Percentiles rank a stretch among this genome's conserved stretches.
phyloP scores from a whole-genome alignment of 2,888 invertebrate genomes.

The Eupithecia inturbata region DNA sequence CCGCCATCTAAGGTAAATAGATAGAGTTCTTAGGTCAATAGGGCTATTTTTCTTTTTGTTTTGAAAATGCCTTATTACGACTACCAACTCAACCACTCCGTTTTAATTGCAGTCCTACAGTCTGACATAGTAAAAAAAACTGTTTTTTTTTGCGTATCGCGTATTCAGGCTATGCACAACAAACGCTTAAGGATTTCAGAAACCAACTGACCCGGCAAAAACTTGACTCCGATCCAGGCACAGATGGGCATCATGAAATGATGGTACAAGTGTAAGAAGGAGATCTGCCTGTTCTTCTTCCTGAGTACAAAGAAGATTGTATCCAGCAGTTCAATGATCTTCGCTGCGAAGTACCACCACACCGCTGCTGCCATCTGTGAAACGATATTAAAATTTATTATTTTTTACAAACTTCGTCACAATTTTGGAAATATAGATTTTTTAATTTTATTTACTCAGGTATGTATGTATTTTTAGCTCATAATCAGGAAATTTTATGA shows the following conservation, averaged over 20 bases:
- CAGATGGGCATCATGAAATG: slow-evolving; percentile 92
- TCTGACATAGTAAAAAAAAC: too few species aligned
- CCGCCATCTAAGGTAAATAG: too few species aligned
- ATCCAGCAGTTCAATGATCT: slow-evolving; percentile 90
- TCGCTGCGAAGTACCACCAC: slow-evolving; percentile 92
- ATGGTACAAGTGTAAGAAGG: slow-evolving; percentile 95
- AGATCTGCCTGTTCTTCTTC: slow-evolving; percentile 94
- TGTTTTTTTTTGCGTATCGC: too few species aligned
- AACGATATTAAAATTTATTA: not conserved
- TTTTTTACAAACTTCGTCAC: not conserved
- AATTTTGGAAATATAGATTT: not conserved
- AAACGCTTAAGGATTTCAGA: not conserved
- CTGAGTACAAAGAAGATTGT: slow-evolving; percentile 95
- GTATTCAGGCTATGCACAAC: not conserved
- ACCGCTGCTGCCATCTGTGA: slow-evolving; percentile 85
- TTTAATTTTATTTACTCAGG: not conserved
- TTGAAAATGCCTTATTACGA: too few species aligned
- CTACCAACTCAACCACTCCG: too few species aligned
- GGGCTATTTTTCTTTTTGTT: too few species aligned
- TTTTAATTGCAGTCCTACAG: not conserved
- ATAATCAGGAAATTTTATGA: not conserved
- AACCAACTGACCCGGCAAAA: slow-evolving; percentile 79
- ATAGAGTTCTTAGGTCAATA: too few species aligned
- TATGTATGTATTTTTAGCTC: not conserved
- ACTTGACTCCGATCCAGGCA: slow-evolving; percentile 92